Percentiles rank a stretch among this genome's conserved stretches.
These are phyloP conservation scores for Hyposoter dolosus DNA, from an alignment of 2,888 invertebrate species.

Conservation along the genomic window DNA sequence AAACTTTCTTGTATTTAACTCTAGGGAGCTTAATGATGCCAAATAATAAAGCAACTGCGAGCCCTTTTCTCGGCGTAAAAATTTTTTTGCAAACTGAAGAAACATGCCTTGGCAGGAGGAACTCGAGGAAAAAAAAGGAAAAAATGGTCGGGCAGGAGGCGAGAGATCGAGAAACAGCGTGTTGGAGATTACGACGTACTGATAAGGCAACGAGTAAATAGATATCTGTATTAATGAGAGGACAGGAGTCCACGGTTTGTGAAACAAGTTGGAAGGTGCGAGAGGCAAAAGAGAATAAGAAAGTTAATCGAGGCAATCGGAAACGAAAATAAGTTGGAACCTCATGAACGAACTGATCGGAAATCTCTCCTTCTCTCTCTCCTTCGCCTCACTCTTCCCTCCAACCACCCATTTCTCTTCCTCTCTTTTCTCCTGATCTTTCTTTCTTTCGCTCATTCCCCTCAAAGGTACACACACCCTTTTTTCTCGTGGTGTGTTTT, in stretches of 20 bases:
- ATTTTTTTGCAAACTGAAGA: neutral
- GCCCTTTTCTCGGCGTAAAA: neutral
- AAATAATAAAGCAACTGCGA: neutral
- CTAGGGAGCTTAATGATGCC: no score
- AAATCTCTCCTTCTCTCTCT: conserved; percentile 14
- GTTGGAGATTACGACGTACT: conserved; percentile 75
- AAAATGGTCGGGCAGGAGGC: conserved; percentile 2
- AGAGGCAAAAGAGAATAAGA: conserved; percentile 39
- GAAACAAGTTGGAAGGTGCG: conserved; percentile 26
- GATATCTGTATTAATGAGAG: conserved; percentile 82
- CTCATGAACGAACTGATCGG: conserved; percentile 60
- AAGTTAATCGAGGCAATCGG: conserved; percentile 49
- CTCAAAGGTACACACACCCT: conserved; percentile 65
- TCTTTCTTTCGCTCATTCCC: conserved; percentile 25
- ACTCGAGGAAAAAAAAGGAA: conserved; percentile 19
- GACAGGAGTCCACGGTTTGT: conserved; percentile 33
- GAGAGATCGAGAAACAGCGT: conserved; percentile 70
- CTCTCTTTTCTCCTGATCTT: neutral
- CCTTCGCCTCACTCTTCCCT: neutral
- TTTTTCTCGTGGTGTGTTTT: conserved; percentile 70
- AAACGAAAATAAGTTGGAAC: conserved; percentile 52
- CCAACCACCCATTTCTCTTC: neutral
- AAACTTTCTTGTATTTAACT: neutral
- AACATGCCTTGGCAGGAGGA: neutral
- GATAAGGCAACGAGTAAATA: conserved; percentile 78